A percentile compares a stretch with the other conserved stretches of the same genome.
phyloP scores from a whole-genome alignment of 2,888 invertebrate genomes.

The Agrochola lychnidis region DNA sequence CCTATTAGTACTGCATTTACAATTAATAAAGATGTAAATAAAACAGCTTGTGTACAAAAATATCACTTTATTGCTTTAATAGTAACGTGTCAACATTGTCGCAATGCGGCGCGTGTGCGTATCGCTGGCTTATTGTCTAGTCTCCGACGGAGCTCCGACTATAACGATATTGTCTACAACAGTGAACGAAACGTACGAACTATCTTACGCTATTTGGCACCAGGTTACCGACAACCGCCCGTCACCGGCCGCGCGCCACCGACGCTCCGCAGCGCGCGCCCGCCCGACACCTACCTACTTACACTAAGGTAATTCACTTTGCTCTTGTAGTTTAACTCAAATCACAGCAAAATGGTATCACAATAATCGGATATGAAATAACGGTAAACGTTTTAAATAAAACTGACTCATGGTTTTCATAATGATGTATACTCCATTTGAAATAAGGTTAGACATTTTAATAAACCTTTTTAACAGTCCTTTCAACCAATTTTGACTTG shows the following conservation, averaged over 20 bases:
- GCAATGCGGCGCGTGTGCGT: slow-evolving; percentile 64
- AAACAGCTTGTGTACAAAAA: slow-evolving; percentile 73
- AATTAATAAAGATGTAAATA: slow-evolving; percentile 36
- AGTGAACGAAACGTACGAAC: slow-evolving; percentile 38
- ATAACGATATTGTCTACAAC: slow-evolving; percentile 49
- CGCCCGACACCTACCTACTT: slow-evolving; percentile 4
- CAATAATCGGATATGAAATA: slow-evolving; percentile 38
- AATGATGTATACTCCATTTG: no score
- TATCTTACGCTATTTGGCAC: slow-evolving; percentile 77
- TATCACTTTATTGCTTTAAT: slow-evolving; percentile 82
- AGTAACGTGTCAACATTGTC: slow-evolving; percentile 68
- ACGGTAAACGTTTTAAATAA: slow-evolving; percentile 6
- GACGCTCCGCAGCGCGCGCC: neutral
- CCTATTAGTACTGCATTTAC: neutral
- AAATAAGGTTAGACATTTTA: no score
- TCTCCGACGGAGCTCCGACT: slow-evolving; percentile 38
- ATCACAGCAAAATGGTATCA: slow-evolving; percentile 74
- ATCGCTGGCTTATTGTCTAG: slow-evolving; percentile 73
- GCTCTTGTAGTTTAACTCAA: slow-evolving; percentile 64
- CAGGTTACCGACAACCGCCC: slow-evolving; percentile 53
- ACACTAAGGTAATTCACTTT: slow-evolving; percentile 48
- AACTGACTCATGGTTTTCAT: neutral
- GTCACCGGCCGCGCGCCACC: neutral
- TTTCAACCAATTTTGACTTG: no score
- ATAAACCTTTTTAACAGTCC: no score